phyloP scores from a whole-genome alignment of 2,888 invertebrate genomes.

The Leptopilina drosophilae region DNA sequence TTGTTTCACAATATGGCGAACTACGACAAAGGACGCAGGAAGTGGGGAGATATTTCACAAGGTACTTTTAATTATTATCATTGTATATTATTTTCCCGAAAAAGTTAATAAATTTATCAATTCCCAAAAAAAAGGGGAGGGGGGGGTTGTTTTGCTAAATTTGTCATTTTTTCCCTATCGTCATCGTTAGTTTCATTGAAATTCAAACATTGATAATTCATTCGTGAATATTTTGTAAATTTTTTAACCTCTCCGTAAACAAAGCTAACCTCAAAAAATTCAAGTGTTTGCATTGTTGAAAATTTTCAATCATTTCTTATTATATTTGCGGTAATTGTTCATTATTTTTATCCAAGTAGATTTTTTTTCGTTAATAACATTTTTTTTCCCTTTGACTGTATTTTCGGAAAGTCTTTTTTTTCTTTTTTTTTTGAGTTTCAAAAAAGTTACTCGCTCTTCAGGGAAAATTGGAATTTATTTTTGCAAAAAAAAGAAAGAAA shows the following conservation, averaged over 20 bases:
- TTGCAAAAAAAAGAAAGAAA: no score
- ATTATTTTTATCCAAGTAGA: no score
- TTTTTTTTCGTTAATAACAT: no score
- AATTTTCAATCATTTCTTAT: not conserved
- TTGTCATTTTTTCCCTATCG: not conserved
- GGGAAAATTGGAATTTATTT: no score
- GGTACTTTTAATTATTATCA: conserved; percentile 64
- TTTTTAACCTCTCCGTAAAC: conserved; percentile 69
- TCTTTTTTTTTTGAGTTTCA: no score
- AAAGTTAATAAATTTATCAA: not conserved
- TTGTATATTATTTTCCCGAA: conserved; percentile 21
- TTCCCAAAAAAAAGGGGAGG: not conserved
- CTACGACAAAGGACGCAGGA: conserved; percentile 78
- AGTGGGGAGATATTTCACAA: conserved; percentile 76
- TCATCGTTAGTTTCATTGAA: not conserved
- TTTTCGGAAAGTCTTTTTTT: no score
- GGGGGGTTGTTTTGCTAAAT: no score
- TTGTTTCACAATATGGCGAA: conserved; percentile 75
- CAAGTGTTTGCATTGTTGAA: conserved; percentile 29
- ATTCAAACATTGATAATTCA: no score
- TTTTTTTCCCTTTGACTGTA: no score
- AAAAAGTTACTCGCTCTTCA: no score
- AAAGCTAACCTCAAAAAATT: conserved; percentile 73
- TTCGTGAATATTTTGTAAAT: conserved; percentile 41
- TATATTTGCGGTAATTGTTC: no score